Percentiles rank a stretch among this genome's conserved stretches.
Conservation (phyloP, 2,113 vertebrate species). For the Panthera uncia region DNA sequence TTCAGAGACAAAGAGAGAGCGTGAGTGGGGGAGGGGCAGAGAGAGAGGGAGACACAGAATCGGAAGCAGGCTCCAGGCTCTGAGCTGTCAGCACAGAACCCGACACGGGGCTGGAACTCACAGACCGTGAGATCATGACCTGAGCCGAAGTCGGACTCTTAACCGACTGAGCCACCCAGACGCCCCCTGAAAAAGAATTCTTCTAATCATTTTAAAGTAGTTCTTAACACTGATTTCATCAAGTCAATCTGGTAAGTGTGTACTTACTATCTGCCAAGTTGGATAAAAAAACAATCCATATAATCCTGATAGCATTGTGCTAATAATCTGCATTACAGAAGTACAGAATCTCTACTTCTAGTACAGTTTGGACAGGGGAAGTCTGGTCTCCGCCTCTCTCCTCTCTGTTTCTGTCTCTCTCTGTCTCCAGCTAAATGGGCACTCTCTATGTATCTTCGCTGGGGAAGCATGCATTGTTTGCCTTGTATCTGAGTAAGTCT, state of each 20-base stretch:
- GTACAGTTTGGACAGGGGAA: neutral
- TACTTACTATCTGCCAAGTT: constrained; percentile 4
- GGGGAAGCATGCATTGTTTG: neutral
- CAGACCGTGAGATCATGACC: no score
- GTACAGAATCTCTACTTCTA: neutral
- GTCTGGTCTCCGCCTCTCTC: neutral
- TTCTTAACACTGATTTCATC: neutral
- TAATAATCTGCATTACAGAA: neutral
- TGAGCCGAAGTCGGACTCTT: no score
- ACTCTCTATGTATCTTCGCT: neutral
- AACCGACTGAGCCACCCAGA: no score
- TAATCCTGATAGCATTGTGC: neutral
- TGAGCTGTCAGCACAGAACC: no score
- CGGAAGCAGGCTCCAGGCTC: no score
- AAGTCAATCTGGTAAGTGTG: neutral
- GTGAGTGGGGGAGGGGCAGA: no score
- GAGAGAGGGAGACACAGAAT: no score
- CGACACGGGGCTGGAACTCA: no score
- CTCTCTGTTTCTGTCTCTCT: neutral
- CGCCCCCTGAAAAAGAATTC: neutral
- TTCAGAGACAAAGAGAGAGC: no score
- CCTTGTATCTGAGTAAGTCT: neutral
- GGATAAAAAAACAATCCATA: neutral
- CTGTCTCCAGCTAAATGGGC: neutral
- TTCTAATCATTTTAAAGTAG: constrained; percentile 27